Evolutionary conservation across 2,797 vertebrate genomes (phyloP).

Genomic region (Syndactyla subalaris): DNA sequence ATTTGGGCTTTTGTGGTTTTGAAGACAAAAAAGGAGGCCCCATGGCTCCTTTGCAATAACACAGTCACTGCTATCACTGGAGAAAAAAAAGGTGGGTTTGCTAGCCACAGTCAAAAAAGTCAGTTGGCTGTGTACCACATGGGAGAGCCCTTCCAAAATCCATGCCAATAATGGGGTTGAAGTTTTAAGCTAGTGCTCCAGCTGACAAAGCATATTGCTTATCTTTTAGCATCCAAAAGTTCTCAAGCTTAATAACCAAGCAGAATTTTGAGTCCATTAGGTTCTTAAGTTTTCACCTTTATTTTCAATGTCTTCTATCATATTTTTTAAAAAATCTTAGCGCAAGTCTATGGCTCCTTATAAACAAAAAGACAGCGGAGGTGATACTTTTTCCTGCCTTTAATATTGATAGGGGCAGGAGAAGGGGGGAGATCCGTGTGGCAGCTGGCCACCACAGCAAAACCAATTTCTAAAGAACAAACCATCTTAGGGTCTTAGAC

Average conservation of each 20-base stretch:
- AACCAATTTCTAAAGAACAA: background rate
- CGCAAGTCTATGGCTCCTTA: background rate
- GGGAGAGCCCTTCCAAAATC: background rate
- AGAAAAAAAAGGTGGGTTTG: background rate
- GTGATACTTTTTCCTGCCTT: background rate
- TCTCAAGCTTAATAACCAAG: background rate
- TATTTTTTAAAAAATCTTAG: background rate
- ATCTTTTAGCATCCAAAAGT: background rate
- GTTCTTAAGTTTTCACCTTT: background rate
- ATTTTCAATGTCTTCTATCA: background rate
- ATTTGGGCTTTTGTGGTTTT: conserved; percentile 6
- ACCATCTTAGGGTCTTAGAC: background rate
- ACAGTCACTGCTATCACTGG: background rate
- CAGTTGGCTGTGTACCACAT: background rate
- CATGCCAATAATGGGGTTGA: background rate
- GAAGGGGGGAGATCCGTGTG: background rate
- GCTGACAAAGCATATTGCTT: background rate
- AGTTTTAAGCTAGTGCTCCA: background rate
- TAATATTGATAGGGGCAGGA: background rate
- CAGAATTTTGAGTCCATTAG: background rate
- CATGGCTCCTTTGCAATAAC: background rate
- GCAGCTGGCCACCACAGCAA: background rate
- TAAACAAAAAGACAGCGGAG: background rate
- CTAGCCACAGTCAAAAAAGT: background rate
- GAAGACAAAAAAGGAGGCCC: background rate